Percentiles rank a stretch among this genome's conserved stretches.
These are phyloP conservation scores for Nomada flava DNA, from an alignment of 2,888 invertebrate genomes.

Conservation along the genomic window DNA sequence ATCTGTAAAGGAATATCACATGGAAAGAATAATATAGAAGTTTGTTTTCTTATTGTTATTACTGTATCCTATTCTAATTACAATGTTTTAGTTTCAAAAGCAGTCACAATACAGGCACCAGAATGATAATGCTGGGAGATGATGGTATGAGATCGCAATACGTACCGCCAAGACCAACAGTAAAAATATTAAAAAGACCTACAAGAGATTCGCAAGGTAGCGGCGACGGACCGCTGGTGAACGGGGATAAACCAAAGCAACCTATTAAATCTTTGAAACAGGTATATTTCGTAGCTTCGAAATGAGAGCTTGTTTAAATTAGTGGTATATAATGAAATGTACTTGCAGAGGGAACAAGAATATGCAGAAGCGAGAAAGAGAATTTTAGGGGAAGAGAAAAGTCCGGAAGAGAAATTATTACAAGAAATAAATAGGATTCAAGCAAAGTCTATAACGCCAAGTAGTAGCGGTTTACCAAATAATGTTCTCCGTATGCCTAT, in stretches of 20 bases:
- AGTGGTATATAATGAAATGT: conserved; percentile 2
- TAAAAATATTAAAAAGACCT: conserved; percentile 93
- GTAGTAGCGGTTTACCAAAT: conserved; percentile 68
- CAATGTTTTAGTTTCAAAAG: conserved; percentile 69
- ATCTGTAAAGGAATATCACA: background rate
- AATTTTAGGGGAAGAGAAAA: conserved; percentile 94
- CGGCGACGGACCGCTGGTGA: conserved; percentile 86
- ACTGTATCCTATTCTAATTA: conserved; percentile 3
- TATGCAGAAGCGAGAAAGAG: conserved; percentile 96
- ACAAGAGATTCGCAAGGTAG: conserved; percentile 84
- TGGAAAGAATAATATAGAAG: background rate
- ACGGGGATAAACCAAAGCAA: conserved; percentile 89
- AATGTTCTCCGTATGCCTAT: conserved; percentile 89
- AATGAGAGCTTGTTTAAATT: background rate
- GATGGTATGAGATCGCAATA: conserved; percentile 93
- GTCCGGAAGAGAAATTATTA: conserved; percentile 88
- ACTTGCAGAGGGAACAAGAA: conserved; percentile 92
- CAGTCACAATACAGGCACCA: conserved; percentile 81
- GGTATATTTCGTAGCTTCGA: conserved; percentile 66
- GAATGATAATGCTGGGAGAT: conserved; percentile 91
- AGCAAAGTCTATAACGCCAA: conserved; percentile 72
- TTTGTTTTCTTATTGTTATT: background rate
- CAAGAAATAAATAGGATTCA: conserved; percentile 83
- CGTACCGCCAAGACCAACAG: conserved; percentile 91
- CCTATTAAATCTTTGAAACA: conserved; percentile 93